Percentiles rank a stretch among this genome's conserved stretches.
Conservation (phyloP, 1,140 invertebrate genomes). For the Protaetia brevitarsis region DNA sequence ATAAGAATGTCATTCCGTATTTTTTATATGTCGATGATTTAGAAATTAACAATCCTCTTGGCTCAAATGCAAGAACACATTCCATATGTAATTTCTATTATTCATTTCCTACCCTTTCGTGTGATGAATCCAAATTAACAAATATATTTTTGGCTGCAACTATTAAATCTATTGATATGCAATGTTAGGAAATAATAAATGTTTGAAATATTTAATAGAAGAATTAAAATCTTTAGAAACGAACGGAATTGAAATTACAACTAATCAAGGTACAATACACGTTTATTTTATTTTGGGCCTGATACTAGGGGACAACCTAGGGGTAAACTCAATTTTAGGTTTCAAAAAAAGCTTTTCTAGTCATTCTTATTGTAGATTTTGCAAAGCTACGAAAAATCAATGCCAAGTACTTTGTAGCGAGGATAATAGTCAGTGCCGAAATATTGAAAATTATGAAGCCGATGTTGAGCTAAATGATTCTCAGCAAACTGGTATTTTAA, state of each 20-base stretch:
- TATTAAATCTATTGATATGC: not conserved
- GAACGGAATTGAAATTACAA: not conserved
- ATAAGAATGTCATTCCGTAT: constrained; percentile 39
- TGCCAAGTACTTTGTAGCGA: not conserved
- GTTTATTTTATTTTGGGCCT: constrained; percentile 10
- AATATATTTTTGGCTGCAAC: constrained; percentile 9
- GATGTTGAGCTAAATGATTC: not conserved
- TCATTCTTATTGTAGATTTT: constrained; percentile 8
- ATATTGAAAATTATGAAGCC: not conserved
- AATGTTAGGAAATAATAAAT: constrained; percentile 14
- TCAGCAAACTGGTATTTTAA: constrained; percentile 34
- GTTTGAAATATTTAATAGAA: not conserved
- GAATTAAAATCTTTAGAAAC: not conserved
- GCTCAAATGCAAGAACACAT: not conserved
- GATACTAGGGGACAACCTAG: constrained; percentile 17
- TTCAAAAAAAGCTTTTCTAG: constrained; percentile 16
- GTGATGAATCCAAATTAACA: not conserved
- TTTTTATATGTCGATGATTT: constrained; percentile 32
- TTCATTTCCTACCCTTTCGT: constrained; percentile 5
- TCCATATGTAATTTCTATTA: constrained; percentile 20
- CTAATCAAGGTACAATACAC: not conserved
- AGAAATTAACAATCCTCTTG: constrained; percentile 20
- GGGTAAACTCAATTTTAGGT: not conserved
- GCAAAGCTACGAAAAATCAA: not conserved
- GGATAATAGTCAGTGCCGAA: not conserved